Conservation (phyloP, 2,113 vertebrate species). For the Brienomyrus brachyistius region DNA sequence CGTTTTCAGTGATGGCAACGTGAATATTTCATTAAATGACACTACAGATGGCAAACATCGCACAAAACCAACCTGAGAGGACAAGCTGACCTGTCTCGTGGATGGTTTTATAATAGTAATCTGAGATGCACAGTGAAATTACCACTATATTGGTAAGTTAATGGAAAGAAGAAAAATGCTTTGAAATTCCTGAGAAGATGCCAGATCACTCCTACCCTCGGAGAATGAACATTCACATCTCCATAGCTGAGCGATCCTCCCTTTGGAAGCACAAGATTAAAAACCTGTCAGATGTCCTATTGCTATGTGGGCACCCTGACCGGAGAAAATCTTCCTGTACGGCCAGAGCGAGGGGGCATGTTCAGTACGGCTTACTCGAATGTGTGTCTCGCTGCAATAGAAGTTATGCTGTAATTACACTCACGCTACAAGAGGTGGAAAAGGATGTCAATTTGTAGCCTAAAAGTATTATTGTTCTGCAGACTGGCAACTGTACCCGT, state of each 20-base stretch:
- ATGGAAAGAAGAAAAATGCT: not conserved
- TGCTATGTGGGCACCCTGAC: not conserved
- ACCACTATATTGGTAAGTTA: not conserved
- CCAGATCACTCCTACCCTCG: not conserved
- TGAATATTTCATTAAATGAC: not conserved
- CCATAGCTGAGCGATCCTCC: not conserved
- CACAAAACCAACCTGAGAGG: not conserved
- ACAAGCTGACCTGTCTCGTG: not conserved
- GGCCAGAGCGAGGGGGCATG: not conserved
- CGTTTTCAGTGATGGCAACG: not conserved
- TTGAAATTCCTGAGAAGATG: constrained; percentile 8
- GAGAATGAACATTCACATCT: not conserved
- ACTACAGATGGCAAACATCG: not conserved
- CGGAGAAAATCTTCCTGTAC: not conserved
- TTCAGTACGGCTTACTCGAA: not conserved
- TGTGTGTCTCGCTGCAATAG: not conserved
- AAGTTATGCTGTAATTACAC: not conserved
- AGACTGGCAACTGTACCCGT: not conserved
- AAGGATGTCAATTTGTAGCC: not conserved
- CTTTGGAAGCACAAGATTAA: not conserved
- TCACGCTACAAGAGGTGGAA: not conserved
- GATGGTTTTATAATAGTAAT: not conserved
- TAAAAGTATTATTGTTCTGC: not conserved
- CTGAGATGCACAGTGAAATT: not conserved
- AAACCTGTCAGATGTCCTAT: not conserved